phyloP scores from a whole-genome alignment of 2,888 invertebrate genomes.

The Adelphocoris suturalis region DNA sequence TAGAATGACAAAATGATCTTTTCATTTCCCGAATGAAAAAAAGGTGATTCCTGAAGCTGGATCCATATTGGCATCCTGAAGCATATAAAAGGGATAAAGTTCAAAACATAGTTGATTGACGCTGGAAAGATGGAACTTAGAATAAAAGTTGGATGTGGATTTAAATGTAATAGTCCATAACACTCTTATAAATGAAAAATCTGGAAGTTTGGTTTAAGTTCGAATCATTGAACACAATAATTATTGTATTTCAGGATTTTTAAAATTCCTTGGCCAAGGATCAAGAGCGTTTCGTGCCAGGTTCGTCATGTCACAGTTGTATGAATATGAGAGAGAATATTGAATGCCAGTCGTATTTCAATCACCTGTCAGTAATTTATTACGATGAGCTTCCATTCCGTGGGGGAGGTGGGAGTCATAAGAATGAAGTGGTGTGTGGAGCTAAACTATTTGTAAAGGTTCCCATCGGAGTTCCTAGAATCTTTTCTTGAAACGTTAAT shows the following conservation, averaged over 20 bases:
- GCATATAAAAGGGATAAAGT: no score
- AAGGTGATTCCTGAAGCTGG: no score
- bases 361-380: not conserved
- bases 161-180: no score
- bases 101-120: no score
- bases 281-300: not conserved
- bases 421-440: conserved; percentile 26
- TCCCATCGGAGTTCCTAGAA: conserved; percentile 25
- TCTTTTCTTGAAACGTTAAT: conserved; percentile 29
- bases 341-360: not conserved
- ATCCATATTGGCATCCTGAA: no score
- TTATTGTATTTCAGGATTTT: not conserved
- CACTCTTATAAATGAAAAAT: no score
- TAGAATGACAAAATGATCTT: no score
- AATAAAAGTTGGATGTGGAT: no score
- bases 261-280: not conserved
- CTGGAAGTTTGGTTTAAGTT: not conserved
- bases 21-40: no score
- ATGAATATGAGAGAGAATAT: not conserved
- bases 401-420: not conserved
- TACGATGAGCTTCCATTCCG: not conserved
- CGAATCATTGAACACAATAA: not conserved
- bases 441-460: not conserved
- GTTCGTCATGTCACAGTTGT: not conserved
- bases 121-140: no score